These are phyloP conservation scores for Accipiter cooperii DNA, from an alignment of 2,113 vertebrate species.

Conservation along the genomic window DNA sequence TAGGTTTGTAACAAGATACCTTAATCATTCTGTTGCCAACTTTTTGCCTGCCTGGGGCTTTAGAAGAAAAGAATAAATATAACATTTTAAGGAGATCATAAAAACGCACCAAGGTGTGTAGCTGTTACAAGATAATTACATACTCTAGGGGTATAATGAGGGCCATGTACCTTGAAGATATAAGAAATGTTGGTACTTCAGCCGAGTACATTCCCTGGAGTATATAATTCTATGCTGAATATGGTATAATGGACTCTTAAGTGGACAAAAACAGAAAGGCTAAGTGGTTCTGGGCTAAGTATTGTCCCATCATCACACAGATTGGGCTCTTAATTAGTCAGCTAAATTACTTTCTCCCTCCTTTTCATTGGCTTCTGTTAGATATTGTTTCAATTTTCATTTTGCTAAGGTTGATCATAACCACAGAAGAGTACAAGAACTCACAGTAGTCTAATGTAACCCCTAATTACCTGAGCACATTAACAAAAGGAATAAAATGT, in stretches of 20 bases:
- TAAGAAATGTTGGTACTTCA: constrained; percentile 21
- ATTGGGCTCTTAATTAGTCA: constrained; percentile 28
- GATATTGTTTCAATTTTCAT: constrained; percentile 10
- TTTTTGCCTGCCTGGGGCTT: neutral
- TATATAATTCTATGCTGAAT: constrained; percentile 13
- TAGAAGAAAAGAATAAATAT: constrained; percentile 33
- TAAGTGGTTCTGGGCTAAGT: constrained; percentile 32
- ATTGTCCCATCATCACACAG: neutral
- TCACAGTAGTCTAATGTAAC: neutral
- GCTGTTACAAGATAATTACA: constrained; percentile 32
- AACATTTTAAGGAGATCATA: constrained; percentile 2
- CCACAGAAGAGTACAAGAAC: neutral
- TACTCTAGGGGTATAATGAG: constrained; percentile 7
- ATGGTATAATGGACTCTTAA: constrained; percentile 31
- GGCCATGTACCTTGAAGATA: constrained; percentile 5
- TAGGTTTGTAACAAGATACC: neutral
- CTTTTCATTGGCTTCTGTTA: neutral
- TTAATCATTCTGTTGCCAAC: neutral
- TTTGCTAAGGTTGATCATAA: constrained; percentile 17
- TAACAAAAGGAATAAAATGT: neutral
- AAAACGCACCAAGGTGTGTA: constrained; percentile 29
- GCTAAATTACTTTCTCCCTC: constrained; percentile 5
- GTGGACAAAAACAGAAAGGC: constrained; percentile 15
- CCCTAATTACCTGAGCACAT: neutral
- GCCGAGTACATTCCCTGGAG: neutral